Evolutionary conservation across 2,113 vertebrate species (phyloP), one percentile per base, ranked within the genome.

Genomic region (Tachysurus fulvidraco): DNA sequence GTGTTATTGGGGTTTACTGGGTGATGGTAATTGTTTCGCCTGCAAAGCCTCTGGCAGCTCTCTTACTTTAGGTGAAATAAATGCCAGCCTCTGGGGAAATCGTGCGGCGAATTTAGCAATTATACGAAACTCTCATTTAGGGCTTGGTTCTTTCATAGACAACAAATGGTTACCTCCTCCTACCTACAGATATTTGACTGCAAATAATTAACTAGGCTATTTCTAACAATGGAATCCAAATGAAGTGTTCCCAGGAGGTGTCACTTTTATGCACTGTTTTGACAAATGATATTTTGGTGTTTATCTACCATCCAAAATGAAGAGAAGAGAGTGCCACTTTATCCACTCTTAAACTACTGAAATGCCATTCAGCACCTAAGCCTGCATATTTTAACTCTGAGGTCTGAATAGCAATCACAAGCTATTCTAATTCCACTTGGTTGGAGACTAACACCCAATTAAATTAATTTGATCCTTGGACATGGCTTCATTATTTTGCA

Each of bases 381-480:
- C 36, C 25, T 76, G 86, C 69, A 67, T 83, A 69, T 57, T 80
- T 79, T 65, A 74, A 85, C 82, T 73, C 50, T 19, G 16, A 81
- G 84, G 65, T 88, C 84, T 84, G 69, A 59, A 76, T 77, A 59
- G 76, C 25, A 85, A 89, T 89, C 83, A 85, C 69, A 78, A 76
- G 25, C 79, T 78, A 64, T 83, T 84, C 79, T 60, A 76, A 44
- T 88, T 86, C 62, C 69, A 77, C 67, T 77, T 57, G 77, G 76
- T 28, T 82, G 69, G 71, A 69, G 28, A 69, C 85, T 67, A 84
- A 69, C 46, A 3, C 81, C 59, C 85, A 88, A 90, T 90, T 88
- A 88, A 84, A 86, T 69, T 81, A 79, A 88, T 81, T 86, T 90
- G 78, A 90, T 85, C 82, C 30, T 83, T 77, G 82, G 78, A 82